Evolutionary conservation across 2,797 vertebrate species (phyloP).

Genomic region (Petrocephalus schoutedeni): DNA sequence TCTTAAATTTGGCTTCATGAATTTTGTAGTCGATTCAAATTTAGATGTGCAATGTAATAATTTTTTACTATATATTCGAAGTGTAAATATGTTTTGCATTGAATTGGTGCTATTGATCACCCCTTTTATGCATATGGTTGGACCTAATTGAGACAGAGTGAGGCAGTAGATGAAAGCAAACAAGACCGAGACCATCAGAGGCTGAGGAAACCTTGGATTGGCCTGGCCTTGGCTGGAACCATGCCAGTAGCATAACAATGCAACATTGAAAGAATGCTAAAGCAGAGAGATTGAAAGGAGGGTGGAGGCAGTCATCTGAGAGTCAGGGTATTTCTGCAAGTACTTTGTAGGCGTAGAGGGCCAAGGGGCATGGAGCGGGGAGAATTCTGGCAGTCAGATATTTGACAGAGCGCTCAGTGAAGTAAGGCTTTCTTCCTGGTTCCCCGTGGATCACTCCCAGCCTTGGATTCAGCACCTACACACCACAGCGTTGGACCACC

Average conservation of each 20-base stretch:
- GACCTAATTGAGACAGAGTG: conserved; percentile 13
- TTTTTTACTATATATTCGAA: neutral
- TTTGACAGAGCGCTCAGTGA: conserved; percentile 7
- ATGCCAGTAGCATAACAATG: neutral
- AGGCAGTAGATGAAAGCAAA: neutral
- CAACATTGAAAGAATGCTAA: neutral
- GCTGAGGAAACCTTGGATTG: neutral
- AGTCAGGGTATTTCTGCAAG: neutral
- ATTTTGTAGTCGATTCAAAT: neutral
- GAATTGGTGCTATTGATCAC: neutral
- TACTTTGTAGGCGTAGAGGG: neutral
- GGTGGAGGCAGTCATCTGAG: neutral
- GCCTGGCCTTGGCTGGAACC: conserved; percentile 5
- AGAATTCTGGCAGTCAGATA: conserved; percentile 16
- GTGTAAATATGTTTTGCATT: neutral
- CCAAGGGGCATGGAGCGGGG: neutral
- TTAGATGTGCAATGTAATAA: neutral
- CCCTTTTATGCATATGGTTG: neutral
- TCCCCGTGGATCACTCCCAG: neutral
- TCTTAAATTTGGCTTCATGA: neutral
- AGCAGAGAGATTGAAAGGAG: neutral
- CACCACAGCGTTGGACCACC: neutral
- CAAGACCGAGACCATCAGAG: neutral
- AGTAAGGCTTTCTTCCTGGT: neutral
- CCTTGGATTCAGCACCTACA: neutral